These are phyloP conservation scores for Campoletis raptor DNA, from an alignment of 2,888 invertebrate species.

Conservation along the genomic window DNA sequence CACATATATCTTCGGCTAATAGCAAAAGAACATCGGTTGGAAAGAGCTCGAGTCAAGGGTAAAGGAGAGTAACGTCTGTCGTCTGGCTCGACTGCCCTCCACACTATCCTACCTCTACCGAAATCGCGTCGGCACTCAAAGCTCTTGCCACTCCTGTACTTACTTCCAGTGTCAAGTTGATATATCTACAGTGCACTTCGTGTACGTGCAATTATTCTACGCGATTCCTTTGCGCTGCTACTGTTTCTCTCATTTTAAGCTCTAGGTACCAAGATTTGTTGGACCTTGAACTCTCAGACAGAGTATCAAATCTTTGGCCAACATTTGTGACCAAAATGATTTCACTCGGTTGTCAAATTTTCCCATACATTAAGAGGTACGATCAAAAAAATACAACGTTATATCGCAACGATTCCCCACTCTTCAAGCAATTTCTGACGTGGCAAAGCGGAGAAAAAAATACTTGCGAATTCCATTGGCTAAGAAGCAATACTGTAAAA, in stretches of 20 bases:
- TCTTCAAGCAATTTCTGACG: neutral
- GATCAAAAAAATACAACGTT: neutral
- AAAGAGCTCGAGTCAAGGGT: conserved; percentile 34
- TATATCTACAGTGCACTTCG: conserved; percentile 62
- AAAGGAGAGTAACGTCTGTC: conserved; percentile 34
- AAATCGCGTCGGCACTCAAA: conserved; percentile 71
- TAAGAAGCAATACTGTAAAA: neutral
- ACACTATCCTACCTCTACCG: conserved; percentile 57
- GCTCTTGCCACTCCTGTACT: conserved; percentile 52
- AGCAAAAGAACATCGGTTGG: conserved; percentile 46
- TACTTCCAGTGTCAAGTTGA: conserved; percentile 73
- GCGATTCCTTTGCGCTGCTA: conserved; percentile 27
- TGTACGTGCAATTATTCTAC: conserved; percentile 44
- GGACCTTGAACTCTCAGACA: neutral
- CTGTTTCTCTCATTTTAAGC: neutral
- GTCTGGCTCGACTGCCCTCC: conserved; percentile 13
- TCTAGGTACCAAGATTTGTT: neutral
- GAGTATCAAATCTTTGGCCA: neutral
- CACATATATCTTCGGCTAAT: conserved; percentile 76
- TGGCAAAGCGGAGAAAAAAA: conserved; percentile 5
- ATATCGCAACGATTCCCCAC: neutral
- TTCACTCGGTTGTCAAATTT: neutral
- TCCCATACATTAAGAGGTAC: neutral
- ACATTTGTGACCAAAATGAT: neutral
- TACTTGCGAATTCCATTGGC: conserved; percentile 15